These are phyloP conservation scores for Gerris buenoi DNA, from an alignment of 1,140 invertebrate genomes.

Conservation along the genomic window DNA sequence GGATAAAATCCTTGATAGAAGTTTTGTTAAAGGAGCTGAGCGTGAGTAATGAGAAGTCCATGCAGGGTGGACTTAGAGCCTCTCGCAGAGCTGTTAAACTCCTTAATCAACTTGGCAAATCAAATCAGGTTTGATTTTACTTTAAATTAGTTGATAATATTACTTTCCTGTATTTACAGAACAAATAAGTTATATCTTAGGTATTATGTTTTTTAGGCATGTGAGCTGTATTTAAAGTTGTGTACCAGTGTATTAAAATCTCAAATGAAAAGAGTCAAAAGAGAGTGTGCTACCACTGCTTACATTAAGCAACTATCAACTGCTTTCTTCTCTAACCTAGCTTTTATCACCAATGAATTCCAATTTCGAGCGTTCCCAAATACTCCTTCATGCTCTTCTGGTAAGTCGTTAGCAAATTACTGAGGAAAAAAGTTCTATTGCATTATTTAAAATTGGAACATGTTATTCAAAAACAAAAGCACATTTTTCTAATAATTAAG, in stretches of 20 bases:
- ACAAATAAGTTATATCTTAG: too few species aligned
- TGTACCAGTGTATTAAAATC: constrained; percentile 68
- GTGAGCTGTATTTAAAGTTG: constrained; percentile 71
- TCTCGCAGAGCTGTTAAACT: constrained; percentile 70
- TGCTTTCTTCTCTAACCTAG: constrained; percentile 76
- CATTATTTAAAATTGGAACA: too few species aligned
- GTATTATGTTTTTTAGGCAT: constrained; percentile 39
- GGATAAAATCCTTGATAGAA: constrained; percentile 62
- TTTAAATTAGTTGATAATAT: too few species aligned
- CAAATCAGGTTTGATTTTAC: constrained; percentile 37
- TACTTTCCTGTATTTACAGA: too few species aligned
- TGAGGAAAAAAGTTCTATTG: too few species aligned
- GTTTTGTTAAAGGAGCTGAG: constrained; percentile 78
- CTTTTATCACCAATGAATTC: constrained; percentile 76
- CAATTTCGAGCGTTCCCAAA: constrained; percentile 56
- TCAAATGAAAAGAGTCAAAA: constrained; percentile 68
- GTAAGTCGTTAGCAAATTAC: too few species aligned
- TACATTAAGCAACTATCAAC: constrained; percentile 64
- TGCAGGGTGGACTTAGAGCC: constrained; percentile 82
- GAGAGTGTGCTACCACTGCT: constrained; percentile 69
- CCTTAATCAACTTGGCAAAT: constrained; percentile 69
- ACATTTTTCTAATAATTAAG: too few species aligned
- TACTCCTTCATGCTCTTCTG: constrained; percentile 49
- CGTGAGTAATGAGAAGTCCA: constrained; percentile 68
- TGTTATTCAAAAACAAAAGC: too few species aligned